phyloP scores from a whole-genome alignment of 2,888 invertebrate species.

The Acronicta leporina region DNA sequence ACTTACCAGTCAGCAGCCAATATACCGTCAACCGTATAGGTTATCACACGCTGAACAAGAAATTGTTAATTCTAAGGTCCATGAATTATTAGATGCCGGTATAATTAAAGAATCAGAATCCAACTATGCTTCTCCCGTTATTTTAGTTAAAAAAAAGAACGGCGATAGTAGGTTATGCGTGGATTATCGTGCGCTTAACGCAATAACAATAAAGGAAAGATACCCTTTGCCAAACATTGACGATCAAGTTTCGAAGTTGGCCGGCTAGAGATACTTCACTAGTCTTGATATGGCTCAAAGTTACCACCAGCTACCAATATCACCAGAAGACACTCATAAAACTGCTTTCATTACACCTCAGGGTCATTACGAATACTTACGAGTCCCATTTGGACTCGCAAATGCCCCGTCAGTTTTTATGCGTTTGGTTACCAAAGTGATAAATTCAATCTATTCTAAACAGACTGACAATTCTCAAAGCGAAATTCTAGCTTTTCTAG shows the following conservation, averaged over 20 bases:
- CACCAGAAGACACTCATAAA: too few relatives aligned
- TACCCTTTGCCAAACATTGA: too few relatives aligned
- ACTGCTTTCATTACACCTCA: too few relatives aligned
- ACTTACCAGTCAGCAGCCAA: conserved; percentile 32
- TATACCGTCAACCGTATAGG: conserved; percentile 38
- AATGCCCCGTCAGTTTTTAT: not conserved
- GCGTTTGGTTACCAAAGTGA: not conserved
- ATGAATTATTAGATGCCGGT: conserved; percentile 47
- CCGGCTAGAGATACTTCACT: too few relatives aligned
- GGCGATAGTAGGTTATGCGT: too few relatives aligned
- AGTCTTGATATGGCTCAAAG: too few relatives aligned
- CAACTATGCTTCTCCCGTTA: conserved; percentile 42
- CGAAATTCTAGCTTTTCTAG: not conserved
- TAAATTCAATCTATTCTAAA: not conserved
- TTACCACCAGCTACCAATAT: too few relatives aligned
- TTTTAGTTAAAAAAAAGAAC: too few relatives aligned
- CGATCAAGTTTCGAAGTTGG: too few relatives aligned
- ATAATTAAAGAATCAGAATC: conserved; percentile 53
- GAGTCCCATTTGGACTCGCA: not conserved
- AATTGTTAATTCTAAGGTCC: conserved; percentile 26
- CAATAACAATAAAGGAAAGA: too few relatives aligned
- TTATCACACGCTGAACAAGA: not conserved
- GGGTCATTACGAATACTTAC: too few relatives aligned
- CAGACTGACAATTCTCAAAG: not conserved
- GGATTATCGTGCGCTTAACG: too few relatives aligned